phyloP scores from a whole-genome alignment of 2,888 invertebrate species.

The Chymomyza procnemis region DNA sequence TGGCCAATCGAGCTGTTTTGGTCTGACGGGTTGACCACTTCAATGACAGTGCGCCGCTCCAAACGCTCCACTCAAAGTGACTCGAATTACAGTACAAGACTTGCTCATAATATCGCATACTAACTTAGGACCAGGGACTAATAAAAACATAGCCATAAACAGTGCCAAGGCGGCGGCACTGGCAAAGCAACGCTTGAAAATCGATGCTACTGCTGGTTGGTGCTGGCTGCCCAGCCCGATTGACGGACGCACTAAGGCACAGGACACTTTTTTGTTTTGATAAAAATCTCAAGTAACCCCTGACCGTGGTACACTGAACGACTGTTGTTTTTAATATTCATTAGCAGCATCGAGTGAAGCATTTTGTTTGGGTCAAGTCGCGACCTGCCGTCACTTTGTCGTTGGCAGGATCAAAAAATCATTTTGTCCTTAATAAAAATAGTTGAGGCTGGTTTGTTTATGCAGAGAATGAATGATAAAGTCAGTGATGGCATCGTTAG shows the following conservation, averaged over 20 bases:
- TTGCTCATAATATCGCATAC: constrained; percentile 39
- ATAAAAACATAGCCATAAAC: constrained; percentile 64
- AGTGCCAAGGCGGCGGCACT: constrained; percentile 63
- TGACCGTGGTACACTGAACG: constrained; percentile 13
- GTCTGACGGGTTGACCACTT: constrained; percentile 62
- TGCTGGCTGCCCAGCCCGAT: constrained; percentile 22
- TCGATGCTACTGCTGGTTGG: constrained; percentile 49
- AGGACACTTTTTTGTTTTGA: constrained; percentile 54
- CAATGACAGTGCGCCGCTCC: constrained; percentile 38
- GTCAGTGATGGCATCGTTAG: constrained; percentile 5
- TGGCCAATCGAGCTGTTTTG: constrained; percentile 40
- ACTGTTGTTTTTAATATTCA: constrained; percentile 22
- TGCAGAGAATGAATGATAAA: constrained; percentile 33
- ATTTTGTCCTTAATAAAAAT: constrained; percentile 5
- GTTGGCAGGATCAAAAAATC: constrained; percentile 31
- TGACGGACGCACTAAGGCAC: constrained; percentile 19
- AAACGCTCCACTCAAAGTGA: constrained; percentile 23
- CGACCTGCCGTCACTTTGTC: constrained; percentile 36
- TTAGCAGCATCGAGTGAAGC: constrained; percentile 36
- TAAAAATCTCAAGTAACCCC: constrained; percentile 67
- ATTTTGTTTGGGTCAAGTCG: constrained; percentile 53
- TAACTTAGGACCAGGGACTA: constrained; percentile 46
- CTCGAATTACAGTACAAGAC: constrained; percentile 60
- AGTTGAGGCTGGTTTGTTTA: constrained; percentile 42
- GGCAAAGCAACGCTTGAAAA: constrained; percentile 47